phyloP scores from a whole-genome alignment of 64 coral and sea anemone genomes.

The Montipora efflorescens region DNA sequence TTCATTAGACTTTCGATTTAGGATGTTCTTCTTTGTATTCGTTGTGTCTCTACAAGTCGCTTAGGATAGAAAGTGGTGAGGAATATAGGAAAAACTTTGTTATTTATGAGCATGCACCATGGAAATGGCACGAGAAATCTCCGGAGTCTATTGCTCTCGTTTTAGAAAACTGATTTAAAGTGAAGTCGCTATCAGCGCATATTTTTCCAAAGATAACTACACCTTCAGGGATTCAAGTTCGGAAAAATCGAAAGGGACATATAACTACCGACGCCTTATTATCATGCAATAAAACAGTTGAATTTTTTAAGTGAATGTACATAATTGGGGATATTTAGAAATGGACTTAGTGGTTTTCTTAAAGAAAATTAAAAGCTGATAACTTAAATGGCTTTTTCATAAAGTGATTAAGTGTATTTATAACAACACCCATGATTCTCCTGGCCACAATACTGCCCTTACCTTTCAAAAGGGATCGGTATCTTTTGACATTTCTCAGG shows the following conservation, averaged over 20 bases:
- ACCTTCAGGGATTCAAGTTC: neutral
- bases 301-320: too few relatives aligned
- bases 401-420: neutral
- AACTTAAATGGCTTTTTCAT: neutral
- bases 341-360: neutral
- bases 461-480: too few relatives aligned
- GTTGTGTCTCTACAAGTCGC: too few relatives aligned
- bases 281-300: neutral
- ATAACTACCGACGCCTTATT: neutral
- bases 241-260: too few relatives aligned
- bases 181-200: neutral
- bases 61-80: too few relatives aligned
- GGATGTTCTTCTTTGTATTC: too few relatives aligned
- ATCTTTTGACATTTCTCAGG: neutral
- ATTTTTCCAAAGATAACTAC: neutral
- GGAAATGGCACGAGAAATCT: too few relatives aligned
- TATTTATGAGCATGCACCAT: neutral
- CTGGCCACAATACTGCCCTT: too few relatives aligned
- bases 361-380: neutral
- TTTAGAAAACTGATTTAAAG: neutral
- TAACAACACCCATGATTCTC: neutral
- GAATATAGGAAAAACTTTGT: too few relatives aligned
- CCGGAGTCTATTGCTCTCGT: neutral
- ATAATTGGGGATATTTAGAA: neutral
- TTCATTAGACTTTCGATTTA: too few relatives aligned